phyloP scores from a whole-genome alignment of 2,888 invertebrate species.

The Acrobasis repandana region DNA sequence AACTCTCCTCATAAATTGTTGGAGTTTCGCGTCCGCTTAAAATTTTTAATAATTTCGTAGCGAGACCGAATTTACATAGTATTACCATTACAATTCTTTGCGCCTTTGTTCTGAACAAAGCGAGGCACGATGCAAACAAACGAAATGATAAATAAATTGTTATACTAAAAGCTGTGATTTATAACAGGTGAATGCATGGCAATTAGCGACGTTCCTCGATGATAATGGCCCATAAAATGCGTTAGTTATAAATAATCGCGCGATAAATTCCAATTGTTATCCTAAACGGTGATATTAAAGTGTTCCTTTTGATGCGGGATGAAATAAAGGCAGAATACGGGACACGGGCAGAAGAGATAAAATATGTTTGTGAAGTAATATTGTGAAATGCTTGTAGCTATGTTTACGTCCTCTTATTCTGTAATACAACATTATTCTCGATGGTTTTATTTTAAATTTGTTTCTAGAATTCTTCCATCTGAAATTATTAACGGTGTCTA shows the following conservation, averaged over 20 bases:
- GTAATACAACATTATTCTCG: too few relatives aligned
- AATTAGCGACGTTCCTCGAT: constrained; percentile 13
- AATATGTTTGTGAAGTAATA: neutral
- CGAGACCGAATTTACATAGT: constrained; percentile 31
- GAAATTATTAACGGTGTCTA: too few relatives aligned
- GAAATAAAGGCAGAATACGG: neutral
- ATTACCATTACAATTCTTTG: constrained; percentile 39
- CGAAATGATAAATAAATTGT: constrained; percentile 34
- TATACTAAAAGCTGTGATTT: constrained; percentile 29
- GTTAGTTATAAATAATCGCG: constrained; percentile 1
- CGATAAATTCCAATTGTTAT: constrained; percentile 1
- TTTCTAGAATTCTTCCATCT: too few relatives aligned
- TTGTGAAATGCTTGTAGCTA: too few relatives aligned
- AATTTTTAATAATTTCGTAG: constrained; percentile 32
- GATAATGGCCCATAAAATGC: constrained; percentile 8
- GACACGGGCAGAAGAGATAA: neutral
- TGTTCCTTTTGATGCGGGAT: neutral
- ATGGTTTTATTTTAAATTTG: too few relatives aligned
- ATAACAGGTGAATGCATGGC: constrained; percentile 23
- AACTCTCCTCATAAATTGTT: constrained; percentile 29
- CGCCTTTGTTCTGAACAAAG: constrained; percentile 29
- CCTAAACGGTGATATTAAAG: neutral
- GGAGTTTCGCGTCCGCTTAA: constrained; percentile 30
- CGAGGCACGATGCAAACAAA: constrained; percentile 31
- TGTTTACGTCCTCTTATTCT: too few relatives aligned